phyloP scores from a whole-genome alignment of 1,140 invertebrate genomes.

The Scaptomyza montana region DNA sequence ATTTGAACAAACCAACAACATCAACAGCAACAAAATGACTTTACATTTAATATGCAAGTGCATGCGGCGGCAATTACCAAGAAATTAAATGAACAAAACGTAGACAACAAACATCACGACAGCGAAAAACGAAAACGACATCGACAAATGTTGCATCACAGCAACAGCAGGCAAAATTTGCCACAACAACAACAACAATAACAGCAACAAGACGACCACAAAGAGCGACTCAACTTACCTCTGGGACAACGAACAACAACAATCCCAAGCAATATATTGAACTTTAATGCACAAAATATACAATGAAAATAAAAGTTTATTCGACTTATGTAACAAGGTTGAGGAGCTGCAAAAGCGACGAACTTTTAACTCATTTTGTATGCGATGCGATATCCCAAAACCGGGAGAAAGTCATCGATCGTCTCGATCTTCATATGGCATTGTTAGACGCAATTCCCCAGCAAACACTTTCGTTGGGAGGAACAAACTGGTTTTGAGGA shows the following conservation, averaged over 20 bases:
- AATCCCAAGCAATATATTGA: slow-evolving; percentile 50
- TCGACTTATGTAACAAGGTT: slow-evolving; percentile 69
- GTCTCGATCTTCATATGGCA: slow-evolving; percentile 1
- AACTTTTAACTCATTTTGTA: slow-evolving; percentile 70
- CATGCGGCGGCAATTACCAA: slow-evolving; percentile 76
- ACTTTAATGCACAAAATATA: slow-evolving; percentile 53
- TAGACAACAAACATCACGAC: slow-evolving; percentile 52
- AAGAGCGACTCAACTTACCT: slow-evolving; percentile 25
- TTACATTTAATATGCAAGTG: slow-evolving; percentile 78
- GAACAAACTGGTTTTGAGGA: slow-evolving; percentile 61
- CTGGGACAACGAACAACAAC: slow-evolving; percentile 29
- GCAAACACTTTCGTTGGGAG: slow-evolving; percentile 36
- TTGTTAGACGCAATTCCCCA: slow-evolving; percentile 18
- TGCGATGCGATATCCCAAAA: slow-evolving; percentile 62
- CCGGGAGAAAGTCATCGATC: slow-evolving; percentile 61
- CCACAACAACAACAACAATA: slow-evolving; percentile 30
- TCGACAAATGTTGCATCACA: slow-evolving; percentile 64
- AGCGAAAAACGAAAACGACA: not conserved
- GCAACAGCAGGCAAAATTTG: slow-evolving; percentile 12
- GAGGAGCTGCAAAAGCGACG: slow-evolving; percentile 51
- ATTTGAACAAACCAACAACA: slow-evolving; percentile 29
- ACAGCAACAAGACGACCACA: slow-evolving; percentile 20
- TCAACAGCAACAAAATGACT: slow-evolving; percentile 28
- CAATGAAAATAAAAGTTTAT: slow-evolving; percentile 18
- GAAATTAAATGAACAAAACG: slow-evolving; percentile 78